Evolutionary conservation across 2,113 vertebrate genomes (phyloP), one percentile per base, ranked within the genome.

Genomic region (Cebus imitator): DNA sequence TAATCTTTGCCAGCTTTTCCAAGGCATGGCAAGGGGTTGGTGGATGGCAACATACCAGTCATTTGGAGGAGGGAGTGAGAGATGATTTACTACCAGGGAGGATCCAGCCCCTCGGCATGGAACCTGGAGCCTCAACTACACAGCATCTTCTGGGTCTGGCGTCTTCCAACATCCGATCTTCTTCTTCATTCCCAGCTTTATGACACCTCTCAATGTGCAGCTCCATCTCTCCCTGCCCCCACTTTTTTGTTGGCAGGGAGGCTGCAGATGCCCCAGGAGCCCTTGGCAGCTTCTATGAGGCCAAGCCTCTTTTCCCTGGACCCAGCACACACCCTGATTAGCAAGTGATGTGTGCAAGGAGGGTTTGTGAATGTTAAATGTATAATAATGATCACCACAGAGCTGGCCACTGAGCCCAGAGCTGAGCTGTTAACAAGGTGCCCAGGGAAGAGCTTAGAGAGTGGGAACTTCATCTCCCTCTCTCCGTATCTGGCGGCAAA

Each of bases 341-440:
- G 98, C 98, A 99, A 99, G 98, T 98, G 98, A 99, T 99, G 99
- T 99, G 99, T 99, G 99, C 98, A 99, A 99, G 98, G 98, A 98
- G 98, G 98, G 97, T 96, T 99, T 99, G 98, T 99, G 99, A 99
- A 99, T 99, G 99, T 98, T 99, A 99, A 99, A 99, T 99, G 99
- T 99, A 99, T 99, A 99, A 99, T 97, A 76, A 97, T 90, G 84
- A 96, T 92, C 99, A 98, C 61, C 75, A 98, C 97, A 94, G 97
- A 64, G 61, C 27, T 32, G 61, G 98, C 86, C 96, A 91, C 91
- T 97, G 98, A 99, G 98, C 98, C 98, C 97, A 98, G 98, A 99
- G 99, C 98, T 98, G 99, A 99, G 99, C 85, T 98, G 98, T 98
- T 99, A 99, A 99, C 99, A 99, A 99, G 99, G 99, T 99, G 98